Conservation (phyloP, 2,113 vertebrate species). For the Leuciscus idus region DNA sequence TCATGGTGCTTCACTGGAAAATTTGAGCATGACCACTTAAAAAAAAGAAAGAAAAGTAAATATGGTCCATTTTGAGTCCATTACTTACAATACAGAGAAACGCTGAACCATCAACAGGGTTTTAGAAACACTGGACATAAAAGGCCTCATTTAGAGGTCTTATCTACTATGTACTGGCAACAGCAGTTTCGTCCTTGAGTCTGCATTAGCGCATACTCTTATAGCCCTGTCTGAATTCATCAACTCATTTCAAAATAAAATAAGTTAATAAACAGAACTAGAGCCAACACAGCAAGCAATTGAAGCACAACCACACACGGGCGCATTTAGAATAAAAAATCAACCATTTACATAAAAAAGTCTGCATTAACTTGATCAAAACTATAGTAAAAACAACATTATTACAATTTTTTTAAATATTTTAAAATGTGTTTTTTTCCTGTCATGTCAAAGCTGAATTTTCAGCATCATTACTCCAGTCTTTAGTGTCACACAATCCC, state of each 20-base stretch:
- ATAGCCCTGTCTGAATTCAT: conserved; percentile 17
- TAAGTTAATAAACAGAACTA: not conserved
- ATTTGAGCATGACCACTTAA: not conserved
- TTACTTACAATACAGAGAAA: not conserved
- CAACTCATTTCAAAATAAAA: conserved; percentile 9
- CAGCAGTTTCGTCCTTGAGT: not conserved
- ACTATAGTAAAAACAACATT: not conserved
- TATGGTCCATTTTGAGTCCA: not conserved
- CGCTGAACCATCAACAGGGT: not conserved
- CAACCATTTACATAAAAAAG: not conserved
- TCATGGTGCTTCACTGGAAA: not conserved
- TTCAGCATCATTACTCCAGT: not conserved
- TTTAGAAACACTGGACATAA: conserved; percentile 6
- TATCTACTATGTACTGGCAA: not conserved
- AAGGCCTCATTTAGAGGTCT: conserved; percentile 13
- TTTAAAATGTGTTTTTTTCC: not conserved
- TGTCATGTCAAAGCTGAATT: not conserved
- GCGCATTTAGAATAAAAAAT: not conserved
- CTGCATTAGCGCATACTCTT: not conserved
- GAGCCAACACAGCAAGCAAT: not conserved
- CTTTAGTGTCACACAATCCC: no score
- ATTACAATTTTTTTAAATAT: not conserved
- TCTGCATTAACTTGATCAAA: not conserved
- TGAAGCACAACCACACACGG: not conserved
- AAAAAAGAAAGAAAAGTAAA: not conserved